Base-by-base conservation (phyloP, 2,888 invertebrate species). In the Orthosia incerta region DNA sequence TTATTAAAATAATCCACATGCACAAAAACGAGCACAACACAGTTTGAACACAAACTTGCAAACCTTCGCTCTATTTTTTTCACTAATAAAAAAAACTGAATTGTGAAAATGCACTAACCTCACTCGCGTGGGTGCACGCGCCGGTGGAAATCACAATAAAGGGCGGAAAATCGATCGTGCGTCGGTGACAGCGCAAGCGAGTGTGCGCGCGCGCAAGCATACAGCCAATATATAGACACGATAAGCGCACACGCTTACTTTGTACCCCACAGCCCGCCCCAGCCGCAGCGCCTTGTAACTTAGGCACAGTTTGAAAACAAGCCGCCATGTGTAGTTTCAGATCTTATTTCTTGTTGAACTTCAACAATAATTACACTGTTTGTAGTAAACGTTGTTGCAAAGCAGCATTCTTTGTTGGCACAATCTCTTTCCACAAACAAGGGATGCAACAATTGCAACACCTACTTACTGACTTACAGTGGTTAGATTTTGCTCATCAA, bases 151-250 rank as follows among this genome's bases (percentile, higher is more conserved):
- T 86, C 80, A 90, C 89, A 92, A 76, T 50, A 75, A 92, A 92
- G 91, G 92, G 92, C 90, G 93, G 90, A 88, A 84, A 93, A 93
- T 91, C 92, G 93, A 89, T 91, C 92, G 94, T 91, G 91, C 93
- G 87, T 89, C 91, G 89, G 91, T 86, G 91, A 91, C 91, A 90
- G 90, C 83, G 90, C 88, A 74, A 90, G 90, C 94, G 92, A 95
- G 91, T 95, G 96, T 93, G 96, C 94, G 96, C 95, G 92, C 94
- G 96, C 95, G 95, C 96, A 90, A 39, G 82, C 82, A 59, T 75
- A 68, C 89, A 77, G 84, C 88, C 74, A 90, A 95, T 96, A 90
- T 95, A 96, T 95, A 95, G 86, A 90, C 90, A 88, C 90, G 95
- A 94, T 94, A 95, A 94, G 90, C 91, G 88, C 83, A 84, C 60